Evolutionary conservation across 1,140 invertebrate species (phyloP), one percentile per base, ranked within the genome.

Genomic region (Steinernema khuongi): DNA sequence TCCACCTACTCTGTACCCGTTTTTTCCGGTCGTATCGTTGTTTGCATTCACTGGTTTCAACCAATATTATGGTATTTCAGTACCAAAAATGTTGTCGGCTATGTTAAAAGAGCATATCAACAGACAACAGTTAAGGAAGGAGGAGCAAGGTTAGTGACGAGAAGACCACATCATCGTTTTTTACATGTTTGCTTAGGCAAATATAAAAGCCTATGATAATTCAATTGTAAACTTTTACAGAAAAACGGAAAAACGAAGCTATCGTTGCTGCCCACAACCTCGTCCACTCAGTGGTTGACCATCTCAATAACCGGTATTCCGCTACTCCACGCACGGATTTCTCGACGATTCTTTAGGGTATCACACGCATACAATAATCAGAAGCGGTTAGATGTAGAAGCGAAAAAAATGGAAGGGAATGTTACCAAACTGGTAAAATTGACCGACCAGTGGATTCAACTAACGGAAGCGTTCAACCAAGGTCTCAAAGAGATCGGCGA

Each of bases 351-450:
- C 86, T 92, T 89, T 30, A 90, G 90, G 33, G 94, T 98, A 29
- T 94, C 95, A 1, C 94, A 97, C 88, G 95, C 96, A 1, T 99
- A 99, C 86, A 88, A 97, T 41, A 98, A 99, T 87, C 95, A 99
- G 86, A 97, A 97, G 84, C 91, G 94, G 84, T 87, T 99, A 31
- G 95, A 99, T 88, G 91, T 93, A 1, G 96, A 99, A 89, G 94
- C 94, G 1, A 97, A 97, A 87, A 91, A 94, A 77, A 87, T 99
- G n/a, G 94, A 97, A 82, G 90, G 91, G 74, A 96, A 93, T 86
- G 93, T 94, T 18, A 91, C 91, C 22, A 93, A 93, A 83, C 97
- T 99, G 88, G 91, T 94, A 0, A 96, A 96, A 87, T 94, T 97
- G 87, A 96, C 94, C 1, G 91, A 94, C 79, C 93, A 96, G 80